A percentile compares a stretch with the other conserved stretches of the same genome.
Evolutionary conservation across 1,140 invertebrate species (phyloP).

Genomic region (Rhyacophila brunnea): DNA sequence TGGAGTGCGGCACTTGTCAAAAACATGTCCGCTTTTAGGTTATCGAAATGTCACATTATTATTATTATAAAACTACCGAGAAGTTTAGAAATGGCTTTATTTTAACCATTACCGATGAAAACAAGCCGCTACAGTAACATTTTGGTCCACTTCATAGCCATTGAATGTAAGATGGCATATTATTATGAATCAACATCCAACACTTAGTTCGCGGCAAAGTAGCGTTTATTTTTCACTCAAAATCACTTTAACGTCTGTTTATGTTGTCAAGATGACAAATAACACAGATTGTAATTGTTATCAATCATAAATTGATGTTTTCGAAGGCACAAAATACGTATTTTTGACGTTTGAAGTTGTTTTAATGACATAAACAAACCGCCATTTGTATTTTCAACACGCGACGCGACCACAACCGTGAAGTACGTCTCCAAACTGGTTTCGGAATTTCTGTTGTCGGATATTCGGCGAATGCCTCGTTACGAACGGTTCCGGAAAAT

Average conservation of each 20-base stretch:
- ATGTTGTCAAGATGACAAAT: too few species aligned
- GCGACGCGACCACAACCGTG: slow-evolving; percentile 16
- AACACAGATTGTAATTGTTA: too few species aligned
- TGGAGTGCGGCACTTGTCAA: slow-evolving; percentile 18
- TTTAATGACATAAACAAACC: slow-evolving; percentile 33
- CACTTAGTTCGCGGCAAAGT: too few species aligned
- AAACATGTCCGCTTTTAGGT: slow-evolving; percentile 12
- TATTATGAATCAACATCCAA: too few species aligned
- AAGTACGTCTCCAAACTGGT: slow-evolving; percentile 28
- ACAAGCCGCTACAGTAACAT: too few species aligned
- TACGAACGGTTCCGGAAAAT: slow-evolving; percentile 17
- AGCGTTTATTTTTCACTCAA: too few species aligned
- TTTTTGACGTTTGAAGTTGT: slow-evolving; percentile 14
- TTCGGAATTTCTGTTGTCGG: slow-evolving; percentile 19
- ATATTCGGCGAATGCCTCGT: slow-evolving; percentile 17
- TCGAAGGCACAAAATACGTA: not conserved
- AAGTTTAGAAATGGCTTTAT: too few species aligned
- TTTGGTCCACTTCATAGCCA: too few species aligned
- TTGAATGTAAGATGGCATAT: too few species aligned
- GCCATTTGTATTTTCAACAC: slow-evolving; percentile 14
- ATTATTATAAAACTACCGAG: not conserved
- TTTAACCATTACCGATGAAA: too few species aligned
- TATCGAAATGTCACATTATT: slow-evolving; percentile 15
- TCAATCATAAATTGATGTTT: too few species aligned
- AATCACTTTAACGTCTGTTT: too few species aligned